Base-by-base conservation (phyloP, 2,113 vertebrate species). In the Psilopogon haemacephalus region DNA sequence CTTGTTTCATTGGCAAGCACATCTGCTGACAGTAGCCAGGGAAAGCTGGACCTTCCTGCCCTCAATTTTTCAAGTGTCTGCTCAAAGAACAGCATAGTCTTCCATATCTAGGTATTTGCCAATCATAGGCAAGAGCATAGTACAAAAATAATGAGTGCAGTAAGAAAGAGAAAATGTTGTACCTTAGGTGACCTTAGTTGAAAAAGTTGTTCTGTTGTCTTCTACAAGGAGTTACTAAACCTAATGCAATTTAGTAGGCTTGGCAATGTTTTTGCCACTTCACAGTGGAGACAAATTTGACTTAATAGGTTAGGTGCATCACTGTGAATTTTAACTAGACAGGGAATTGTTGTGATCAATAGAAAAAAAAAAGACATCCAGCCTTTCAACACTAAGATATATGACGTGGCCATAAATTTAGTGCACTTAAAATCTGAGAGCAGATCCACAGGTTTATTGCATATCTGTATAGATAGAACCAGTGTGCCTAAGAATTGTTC, bases 281-380 rank as follows among this genome's bases (percentile, higher is more conserved):
- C 38, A 48, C 3, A 0, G 33, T 54, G 9, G 32, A 74, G 23
- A 32, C 13, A 68, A 71, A 78, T 30, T 60, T 94, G 70, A 48
- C 54, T 84, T 88, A 81, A 80, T 81, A 62, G 11, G 18, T 48
- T 52, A 71, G 27, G 7, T 78, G 21, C 46, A 69, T 81, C 42
- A 21, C 18, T 27, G 20, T 40, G 42, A 35, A 40, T 72, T 82
- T 71, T 79, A 82, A 78, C 27, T 17, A 69, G 30, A 58, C 38
- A 86, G 14, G 54, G 72, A 86, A 35, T 32, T 94, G 15, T 80
- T 71, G 12, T 84, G n/a, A 90, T 64, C 80, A 78, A 42, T 11
- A 94, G 35, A 42, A 94, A 92, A 82, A 24, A 94, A n/a, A 42
- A 94, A 92, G 78, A 24, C 6, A 60, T 46, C 71, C 78, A 65